These are phyloP conservation scores for Pararge aegeria DNA, from an alignment of 1,140 invertebrate genomes.

Conservation along the genomic window DNA sequence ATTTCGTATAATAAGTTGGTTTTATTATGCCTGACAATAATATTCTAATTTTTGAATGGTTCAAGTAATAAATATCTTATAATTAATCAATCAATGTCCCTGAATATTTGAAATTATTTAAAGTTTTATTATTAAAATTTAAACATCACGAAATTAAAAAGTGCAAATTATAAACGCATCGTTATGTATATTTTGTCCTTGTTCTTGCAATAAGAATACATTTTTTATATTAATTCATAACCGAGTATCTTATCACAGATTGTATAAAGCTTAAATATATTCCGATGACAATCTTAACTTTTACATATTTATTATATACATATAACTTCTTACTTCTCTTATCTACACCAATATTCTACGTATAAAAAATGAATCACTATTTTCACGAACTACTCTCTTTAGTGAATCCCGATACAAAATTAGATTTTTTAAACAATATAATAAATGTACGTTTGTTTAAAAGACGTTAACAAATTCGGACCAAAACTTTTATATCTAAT, in stretches of 20 bases:
- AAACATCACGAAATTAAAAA: too few species aligned
- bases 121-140: too few species aligned
- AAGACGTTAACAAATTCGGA: constrained; percentile 47
- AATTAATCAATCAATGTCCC: too few species aligned
- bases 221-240: too few species aligned
- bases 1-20: neutral
- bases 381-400: neutral
- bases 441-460: neutral
- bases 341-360: neutral
- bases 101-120: too few species aligned
- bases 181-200: too few species aligned
- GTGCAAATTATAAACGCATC: too few species aligned
- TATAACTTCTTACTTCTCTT: neutral
- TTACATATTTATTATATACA: neutral
- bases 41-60: neutral
- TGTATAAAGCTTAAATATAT: neutral
- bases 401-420: neutral
- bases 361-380: neutral
- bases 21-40: neutral
- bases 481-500: constrained; percentile 56
- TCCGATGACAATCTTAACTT: neutral
- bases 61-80: too few species aligned
- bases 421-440: neutral
- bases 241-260: too few species aligned
- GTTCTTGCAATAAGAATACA: too few species aligned